Percentiles rank a stretch among this genome's conserved stretches.
Evolutionary conservation across 2,888 invertebrate genomes (phyloP).

Genomic region (Apeira syringaria): DNA sequence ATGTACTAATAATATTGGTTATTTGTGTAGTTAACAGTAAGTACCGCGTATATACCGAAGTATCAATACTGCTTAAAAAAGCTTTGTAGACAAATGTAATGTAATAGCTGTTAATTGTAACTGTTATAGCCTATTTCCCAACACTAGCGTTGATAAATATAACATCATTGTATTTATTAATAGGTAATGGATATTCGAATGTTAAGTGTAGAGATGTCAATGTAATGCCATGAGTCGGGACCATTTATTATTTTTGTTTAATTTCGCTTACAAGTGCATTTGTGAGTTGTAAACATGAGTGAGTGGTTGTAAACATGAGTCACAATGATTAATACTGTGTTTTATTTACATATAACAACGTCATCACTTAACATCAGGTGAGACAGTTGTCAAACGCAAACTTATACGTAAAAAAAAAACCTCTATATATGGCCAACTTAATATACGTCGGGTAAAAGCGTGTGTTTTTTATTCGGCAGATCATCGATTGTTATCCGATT

Average conservation of each 20-base stretch:
- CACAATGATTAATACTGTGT: constrained; percentile 60
- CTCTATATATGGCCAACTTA: no score
- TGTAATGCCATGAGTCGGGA: constrained; percentile 77
- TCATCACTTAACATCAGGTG: no score
- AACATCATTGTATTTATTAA: constrained; percentile 62
- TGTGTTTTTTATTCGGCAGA: no score
- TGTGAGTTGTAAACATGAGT: constrained; percentile 81
- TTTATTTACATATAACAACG: no score
- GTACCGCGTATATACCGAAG: constrained; percentile 10
- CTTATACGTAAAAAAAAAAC: no score
- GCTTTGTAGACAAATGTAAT: constrained; percentile 20
- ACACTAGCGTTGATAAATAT: constrained; percentile 25
- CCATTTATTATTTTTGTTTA: constrained; percentile 66
- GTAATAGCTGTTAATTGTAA: constrained; percentile 20
- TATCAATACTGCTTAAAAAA: constrained; percentile 15
- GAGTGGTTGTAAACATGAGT: constrained; percentile 81
- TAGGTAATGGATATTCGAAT: constrained; percentile 52
- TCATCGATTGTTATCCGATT: no score
- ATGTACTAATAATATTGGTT: constrained; percentile 4
- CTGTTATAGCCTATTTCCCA: constrained; percentile 18
- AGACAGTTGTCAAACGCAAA: no score
- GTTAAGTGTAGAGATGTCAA: constrained; percentile 47
- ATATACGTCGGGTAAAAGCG: no score
- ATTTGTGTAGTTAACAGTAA: constrained; percentile 1
- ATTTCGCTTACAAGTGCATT: constrained; percentile 77